These are phyloP conservation scores for Balearica regulorum DNA, from an alignment of 2,797 vertebrate species.

Conservation along the genomic window DNA sequence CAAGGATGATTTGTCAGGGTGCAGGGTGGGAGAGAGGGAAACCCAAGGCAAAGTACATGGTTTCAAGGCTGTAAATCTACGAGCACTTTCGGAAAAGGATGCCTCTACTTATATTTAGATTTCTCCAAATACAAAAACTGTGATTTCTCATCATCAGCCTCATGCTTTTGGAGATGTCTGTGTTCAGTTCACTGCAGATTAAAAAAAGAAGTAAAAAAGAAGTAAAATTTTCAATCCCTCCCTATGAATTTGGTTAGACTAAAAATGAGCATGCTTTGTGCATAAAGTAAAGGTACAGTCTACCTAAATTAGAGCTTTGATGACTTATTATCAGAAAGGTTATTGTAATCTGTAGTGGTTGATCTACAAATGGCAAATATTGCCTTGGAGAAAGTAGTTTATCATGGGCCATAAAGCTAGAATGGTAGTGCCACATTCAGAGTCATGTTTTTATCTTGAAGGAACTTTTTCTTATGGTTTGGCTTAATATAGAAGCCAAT, in stretches of 20 bases:
- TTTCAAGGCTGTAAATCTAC: neutral
- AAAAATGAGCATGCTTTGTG: constrained; percentile 15
- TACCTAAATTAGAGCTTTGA: neutral
- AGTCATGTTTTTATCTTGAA: neutral
- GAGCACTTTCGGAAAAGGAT: neutral
- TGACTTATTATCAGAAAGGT: constrained; percentile 22
- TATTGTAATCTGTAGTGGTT: constrained; percentile 39
- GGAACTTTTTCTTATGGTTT: neutral
- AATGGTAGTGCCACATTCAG: neutral
- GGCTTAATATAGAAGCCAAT: neutral
- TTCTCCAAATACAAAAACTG: neutral
- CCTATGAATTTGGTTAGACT: constrained; percentile 25
- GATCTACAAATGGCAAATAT: constrained; percentile 35
- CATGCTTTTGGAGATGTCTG: neutral
- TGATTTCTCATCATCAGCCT: neutral
- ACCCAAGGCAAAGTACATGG: neutral
- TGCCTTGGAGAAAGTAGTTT: constrained; percentile 22
- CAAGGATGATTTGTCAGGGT: neutral
- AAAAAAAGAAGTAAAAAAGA: constrained; percentile 8
- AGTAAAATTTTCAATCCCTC: neutral
- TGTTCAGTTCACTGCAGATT: constrained; percentile 20
- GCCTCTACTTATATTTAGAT: neutral
- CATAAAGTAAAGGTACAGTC: neutral
- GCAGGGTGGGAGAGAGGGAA: neutral
- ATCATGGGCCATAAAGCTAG: neutral